These are phyloP conservation scores for Propithecus coquereli DNA, from an alignment of 2,113 vertebrate species.

Conservation along the genomic window DNA sequence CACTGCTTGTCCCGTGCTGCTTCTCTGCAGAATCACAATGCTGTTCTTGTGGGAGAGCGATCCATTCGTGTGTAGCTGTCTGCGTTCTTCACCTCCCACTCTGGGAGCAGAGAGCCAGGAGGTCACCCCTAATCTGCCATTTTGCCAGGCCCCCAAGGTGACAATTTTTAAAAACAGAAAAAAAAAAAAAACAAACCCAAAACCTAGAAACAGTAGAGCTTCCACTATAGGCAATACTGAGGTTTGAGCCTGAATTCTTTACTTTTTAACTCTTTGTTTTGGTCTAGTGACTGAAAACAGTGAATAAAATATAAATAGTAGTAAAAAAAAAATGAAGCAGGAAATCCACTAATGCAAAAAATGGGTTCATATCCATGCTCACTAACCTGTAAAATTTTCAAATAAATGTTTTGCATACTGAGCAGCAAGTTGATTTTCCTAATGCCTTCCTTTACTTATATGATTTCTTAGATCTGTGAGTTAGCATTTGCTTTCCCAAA, in stretches of 20 bases:
- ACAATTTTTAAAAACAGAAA: no score
- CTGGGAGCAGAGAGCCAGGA: no score
- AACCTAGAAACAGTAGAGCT: no score
- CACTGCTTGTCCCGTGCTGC: no score
- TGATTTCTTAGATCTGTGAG: background rate
- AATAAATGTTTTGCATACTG: background rate
- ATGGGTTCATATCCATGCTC: background rate
- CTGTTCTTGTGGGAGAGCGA: no score
- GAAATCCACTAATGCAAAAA: background rate
- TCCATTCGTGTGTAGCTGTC: no score
- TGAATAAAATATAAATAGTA: background rate
- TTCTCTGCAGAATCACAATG: no score
- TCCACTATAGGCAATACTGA: no score
- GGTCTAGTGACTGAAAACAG: background rate
- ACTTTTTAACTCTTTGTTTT: background rate
- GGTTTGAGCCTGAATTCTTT: background rate
- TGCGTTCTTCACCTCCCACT: no score
- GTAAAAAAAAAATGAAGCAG: background rate
- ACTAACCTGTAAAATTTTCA: background rate
- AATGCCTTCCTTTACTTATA: background rate
- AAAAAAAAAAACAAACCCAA: no score
- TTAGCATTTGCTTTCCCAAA: background rate
- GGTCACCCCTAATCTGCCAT: no score
- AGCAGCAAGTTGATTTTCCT: background rate
- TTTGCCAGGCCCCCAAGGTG: no score